phyloP scores from a whole-genome alignment of 2,113 vertebrate genomes.

The Pangasianodon hypophthalmus region DNA sequence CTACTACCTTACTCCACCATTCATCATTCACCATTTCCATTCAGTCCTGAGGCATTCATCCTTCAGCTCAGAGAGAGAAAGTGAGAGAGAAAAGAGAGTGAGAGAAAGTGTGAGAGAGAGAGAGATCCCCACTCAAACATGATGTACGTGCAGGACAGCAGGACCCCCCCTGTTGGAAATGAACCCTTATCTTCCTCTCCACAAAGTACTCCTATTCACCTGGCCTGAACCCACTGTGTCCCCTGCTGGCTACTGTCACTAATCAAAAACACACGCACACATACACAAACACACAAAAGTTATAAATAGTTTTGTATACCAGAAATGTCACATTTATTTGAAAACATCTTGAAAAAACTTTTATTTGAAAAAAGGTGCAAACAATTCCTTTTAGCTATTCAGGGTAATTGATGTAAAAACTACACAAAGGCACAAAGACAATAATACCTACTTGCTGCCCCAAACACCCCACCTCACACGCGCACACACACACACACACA shows the following conservation, averaged over 20 bases:
- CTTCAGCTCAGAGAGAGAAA: conserved; percentile 29
- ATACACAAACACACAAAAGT: conserved; percentile 16
- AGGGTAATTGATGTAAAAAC: not conserved
- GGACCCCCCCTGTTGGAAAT: conserved; percentile 67
- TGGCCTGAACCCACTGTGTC: conserved; percentile 73
- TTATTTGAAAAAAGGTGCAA: not conserved
- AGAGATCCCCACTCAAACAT: conserved; percentile 51
- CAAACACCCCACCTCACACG: not conserved
- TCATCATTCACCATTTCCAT: conserved; percentile 50
- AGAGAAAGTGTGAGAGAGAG: conserved; percentile 9
- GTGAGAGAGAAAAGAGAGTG: conserved; percentile 3
- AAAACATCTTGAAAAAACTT: no score
- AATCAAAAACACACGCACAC: conserved; percentile 41
- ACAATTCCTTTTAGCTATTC: not conserved
- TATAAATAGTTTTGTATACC: not conserved
- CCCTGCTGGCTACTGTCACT: conserved; percentile 73
- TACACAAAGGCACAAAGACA: not conserved
- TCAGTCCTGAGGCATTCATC: conserved; percentile 45
- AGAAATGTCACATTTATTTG: not conserved
- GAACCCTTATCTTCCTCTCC: conserved; percentile 66
- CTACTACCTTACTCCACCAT: conserved; percentile 40
- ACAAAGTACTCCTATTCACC: conserved; percentile 59
- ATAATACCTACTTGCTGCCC: not conserved
- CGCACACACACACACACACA: conserved; percentile 17
- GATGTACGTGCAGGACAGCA: conserved; percentile 68